Percentiles rank a stretch among this genome's conserved stretches.
phyloP scores from a whole-genome alignment of 2,113 vertebrate species.

The Antennarius striatus region DNA sequence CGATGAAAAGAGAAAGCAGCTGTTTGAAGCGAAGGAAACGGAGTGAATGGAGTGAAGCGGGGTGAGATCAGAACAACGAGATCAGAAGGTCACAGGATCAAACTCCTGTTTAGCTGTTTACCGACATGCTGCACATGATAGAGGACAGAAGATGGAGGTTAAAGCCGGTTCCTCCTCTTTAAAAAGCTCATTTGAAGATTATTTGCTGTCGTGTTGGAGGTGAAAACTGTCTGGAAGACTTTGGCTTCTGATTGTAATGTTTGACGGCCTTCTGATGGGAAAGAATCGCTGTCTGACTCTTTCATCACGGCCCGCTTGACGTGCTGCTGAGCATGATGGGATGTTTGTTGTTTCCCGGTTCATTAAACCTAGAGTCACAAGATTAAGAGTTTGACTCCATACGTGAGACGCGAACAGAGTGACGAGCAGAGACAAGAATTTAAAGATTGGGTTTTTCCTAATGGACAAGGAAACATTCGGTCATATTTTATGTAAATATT shows the following conservation, averaged over 20 bases:
- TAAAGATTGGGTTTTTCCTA: not conserved
- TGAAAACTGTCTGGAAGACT: not conserved
- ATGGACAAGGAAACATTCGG: too few species aligned
- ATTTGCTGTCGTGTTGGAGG: not conserved
- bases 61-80: constrained; percentile 28
- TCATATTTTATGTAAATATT: too few species aligned
- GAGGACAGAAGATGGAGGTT: constrained; percentile 3
- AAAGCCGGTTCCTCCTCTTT: not conserved
- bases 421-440: not conserved
- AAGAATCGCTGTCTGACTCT: constrained; percentile 5
- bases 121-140: not conserved
- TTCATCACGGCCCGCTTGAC: not conserved
- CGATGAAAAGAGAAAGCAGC: constrained; percentile 23
- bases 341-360: constrained; percentile 40
- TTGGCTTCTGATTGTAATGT: not conserved
- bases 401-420: not conserved
- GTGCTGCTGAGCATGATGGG: not conserved
- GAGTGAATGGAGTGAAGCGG: constrained; percentile 13
- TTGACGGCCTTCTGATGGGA: not conserved
- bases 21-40: constrained; percentile 26
- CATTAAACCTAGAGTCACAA: constrained; percentile 32
- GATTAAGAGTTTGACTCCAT: too few species aligned
- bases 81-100: constrained; percentile 5
- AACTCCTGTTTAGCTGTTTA: constrained; percentile 17
- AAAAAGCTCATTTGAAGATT: not conserved